phyloP scores from a whole-genome alignment of 2,113 vertebrate genomes.

The Vicugna pacos region DNA sequence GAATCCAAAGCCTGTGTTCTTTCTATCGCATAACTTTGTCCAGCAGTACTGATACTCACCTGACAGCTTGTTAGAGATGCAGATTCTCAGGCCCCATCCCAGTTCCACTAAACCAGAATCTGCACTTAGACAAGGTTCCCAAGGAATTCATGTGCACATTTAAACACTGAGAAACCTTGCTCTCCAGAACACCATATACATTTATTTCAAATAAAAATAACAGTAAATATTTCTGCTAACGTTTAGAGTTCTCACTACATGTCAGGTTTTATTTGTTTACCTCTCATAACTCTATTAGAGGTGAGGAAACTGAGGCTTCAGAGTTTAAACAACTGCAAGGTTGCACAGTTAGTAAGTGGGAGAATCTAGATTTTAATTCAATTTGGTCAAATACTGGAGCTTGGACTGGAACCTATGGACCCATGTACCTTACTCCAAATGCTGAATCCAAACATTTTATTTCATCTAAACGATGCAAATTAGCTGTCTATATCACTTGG shows the following conservation, averaged over 20 bases:
- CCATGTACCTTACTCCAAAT: not conserved
- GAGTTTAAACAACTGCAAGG: not conserved
- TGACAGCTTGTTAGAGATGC: not conserved
- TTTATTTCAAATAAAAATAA: constrained; percentile 24
- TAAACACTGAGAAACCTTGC: not conserved
- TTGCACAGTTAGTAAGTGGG: not conserved
- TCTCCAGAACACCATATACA: not conserved
- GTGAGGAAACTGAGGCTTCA: not conserved
- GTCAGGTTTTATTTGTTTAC: not conserved
- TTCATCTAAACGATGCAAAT: constrained; percentile 14
- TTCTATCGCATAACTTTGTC: not conserved
- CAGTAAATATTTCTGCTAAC: not conserved
- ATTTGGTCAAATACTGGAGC: not conserved
- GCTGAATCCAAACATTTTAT: not conserved
- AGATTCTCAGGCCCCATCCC: not conserved
- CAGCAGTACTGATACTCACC: not conserved
- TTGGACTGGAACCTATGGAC: not conserved
- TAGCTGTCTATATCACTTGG: not conserved
- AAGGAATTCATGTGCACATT: not conserved
- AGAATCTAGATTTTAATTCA: not conserved
- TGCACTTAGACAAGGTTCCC: not conserved
- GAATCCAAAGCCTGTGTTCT: constrained; percentile 48
- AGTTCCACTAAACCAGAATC: constrained; percentile 11
- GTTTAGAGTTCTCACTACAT: not conserved
- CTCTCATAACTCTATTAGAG: not conserved